Percentiles rank a stretch among this genome's conserved stretches.
Conservation (phyloP, 2,888 invertebrate genomes). For the Drosophila putrida region DNA sequence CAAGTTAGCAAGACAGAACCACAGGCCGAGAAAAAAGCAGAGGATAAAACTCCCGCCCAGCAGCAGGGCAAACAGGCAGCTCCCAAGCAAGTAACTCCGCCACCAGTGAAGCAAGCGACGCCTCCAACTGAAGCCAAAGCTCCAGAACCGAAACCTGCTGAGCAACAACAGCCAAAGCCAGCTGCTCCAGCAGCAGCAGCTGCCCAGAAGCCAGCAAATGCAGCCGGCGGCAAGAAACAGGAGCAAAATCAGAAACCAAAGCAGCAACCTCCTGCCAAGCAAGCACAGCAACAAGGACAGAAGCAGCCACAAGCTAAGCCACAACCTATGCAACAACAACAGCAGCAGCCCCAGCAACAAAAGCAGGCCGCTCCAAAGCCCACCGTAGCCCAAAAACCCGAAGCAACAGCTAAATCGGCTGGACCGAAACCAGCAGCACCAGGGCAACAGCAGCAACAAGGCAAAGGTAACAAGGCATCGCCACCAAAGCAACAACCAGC, state of each 20-base stretch:
- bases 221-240: conserved; percentile 52
- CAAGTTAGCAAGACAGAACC: too few relatives aligned
- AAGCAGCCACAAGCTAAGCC: conserved; percentile 8
- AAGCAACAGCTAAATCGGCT: conserved; percentile 32
- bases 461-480: conserved; percentile 59
- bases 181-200: neutral
- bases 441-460: conserved; percentile 30
- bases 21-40: neutral
- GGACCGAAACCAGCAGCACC: conserved; percentile 33
- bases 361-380: conserved; percentile 49
- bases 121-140: neutral
- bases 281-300: conserved; percentile 27
- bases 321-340: conserved; percentile 28
- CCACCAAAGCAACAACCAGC: conserved; percentile 52
- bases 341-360: conserved; percentile 40
- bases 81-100: conserved; percentile 22
- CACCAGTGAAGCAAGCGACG: conserved; percentile 19
- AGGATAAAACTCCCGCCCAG: neutral
- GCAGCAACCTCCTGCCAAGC: conserved; percentile 21
- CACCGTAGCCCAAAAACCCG: conserved; percentile 48
- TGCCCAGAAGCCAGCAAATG: conserved; percentile 32
- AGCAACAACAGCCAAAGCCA: neutral
- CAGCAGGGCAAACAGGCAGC: conserved; percentile 1
- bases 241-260: conserved; percentile 50
- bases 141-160: conserved; percentile 1